Base-by-base conservation (phyloP, 2,888 invertebrate genomes). In the Heteromyza rotundicornis region DNA sequence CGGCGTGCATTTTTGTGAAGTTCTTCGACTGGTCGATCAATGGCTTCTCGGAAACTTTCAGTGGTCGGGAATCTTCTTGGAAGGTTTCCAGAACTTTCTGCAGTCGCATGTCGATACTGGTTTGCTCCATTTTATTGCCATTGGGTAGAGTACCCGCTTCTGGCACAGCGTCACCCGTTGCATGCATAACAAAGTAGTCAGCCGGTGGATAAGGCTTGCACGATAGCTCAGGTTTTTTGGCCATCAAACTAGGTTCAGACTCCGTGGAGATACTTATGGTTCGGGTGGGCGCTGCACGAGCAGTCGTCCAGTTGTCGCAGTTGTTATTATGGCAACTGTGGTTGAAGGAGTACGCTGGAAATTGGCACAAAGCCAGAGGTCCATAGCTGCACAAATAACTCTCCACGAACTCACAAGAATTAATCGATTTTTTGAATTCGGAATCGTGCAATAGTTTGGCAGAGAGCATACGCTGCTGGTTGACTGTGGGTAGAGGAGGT, bases 21-120 rank as follows among this genome's bases (percentile, higher is more conserved):
- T 64, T 63, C 40, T 61, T 64, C n/a, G 60, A 17, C 17, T 56
- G 62, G 1, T 62, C 57, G 7, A 60, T 20, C 2, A 53, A 2
- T 1, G 54, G 22, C 57, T 61, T 60, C 32, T 64, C 62, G 19
- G 19, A 20, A 8, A 53, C 14, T 53, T 55, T 49, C 40, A 14
- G 56, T 2, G 23, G 36, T 17, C 50, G 57, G 2, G 62, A 58
- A 47, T 69, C 64, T 49, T 71, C 71, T 10, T 63, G 68, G 2
- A 70, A 59, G 1, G 70, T 69, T 32, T 66, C 63, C 22, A 68
- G 47, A 10, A 71, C 59, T 23, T 66, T 69, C 55, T 71, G 67
- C 69, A 70, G 66, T 16, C 68, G 65, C 16, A 63, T 51, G 40
- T 70, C 70, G 8, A 70, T 59, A 27, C 56, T 68, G 8, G 59